Percentiles rank a stretch among this genome's conserved stretches.
phyloP scores from a whole-genome alignment of 2,888 invertebrate genomes.

The Phoenoteleia sp. region DNA sequence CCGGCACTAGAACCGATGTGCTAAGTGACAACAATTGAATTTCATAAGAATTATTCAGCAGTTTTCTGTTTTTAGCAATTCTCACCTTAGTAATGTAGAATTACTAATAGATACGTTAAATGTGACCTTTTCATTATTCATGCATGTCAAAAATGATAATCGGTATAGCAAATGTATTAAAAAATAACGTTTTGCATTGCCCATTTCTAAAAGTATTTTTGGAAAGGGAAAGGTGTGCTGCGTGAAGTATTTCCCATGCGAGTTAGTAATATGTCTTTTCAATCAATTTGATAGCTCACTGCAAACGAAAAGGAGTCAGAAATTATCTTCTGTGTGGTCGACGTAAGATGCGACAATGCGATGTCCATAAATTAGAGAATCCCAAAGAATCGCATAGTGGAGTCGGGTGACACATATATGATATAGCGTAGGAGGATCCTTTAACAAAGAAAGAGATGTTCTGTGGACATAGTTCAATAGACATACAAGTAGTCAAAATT shows the following conservation, averaged over 20 bases:
- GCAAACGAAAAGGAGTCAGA: slow-evolving; percentile 64
- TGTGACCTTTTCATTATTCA: too few species aligned
- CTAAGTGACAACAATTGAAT: slow-evolving; percentile 63
- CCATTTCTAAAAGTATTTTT: background rate
- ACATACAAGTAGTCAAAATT: slow-evolving; percentile 49
- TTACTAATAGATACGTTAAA: slow-evolving; percentile 15
- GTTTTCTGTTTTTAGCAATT: slow-evolving; percentile 24
- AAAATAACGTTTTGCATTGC: slow-evolving; percentile 18
- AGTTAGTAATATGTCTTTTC: slow-evolving; percentile 12
- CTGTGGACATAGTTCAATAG: slow-evolving; percentile 49
- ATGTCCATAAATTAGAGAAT: slow-evolving; percentile 82
- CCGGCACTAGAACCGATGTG: slow-evolving; percentile 53
- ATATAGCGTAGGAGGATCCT: slow-evolving; percentile 77
- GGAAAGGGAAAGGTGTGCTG: background rate
- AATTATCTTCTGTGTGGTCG: slow-evolving; percentile 80
- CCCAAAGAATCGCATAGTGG: slow-evolving; percentile 74
- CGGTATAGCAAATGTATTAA: slow-evolving; percentile 19
- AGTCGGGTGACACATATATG: slow-evolving; percentile 80
- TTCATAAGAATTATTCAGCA: slow-evolving; percentile 58
- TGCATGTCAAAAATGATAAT: background rate
- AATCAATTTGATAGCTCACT: slow-evolving; percentile 58
- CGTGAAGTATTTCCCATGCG: slow-evolving; percentile 38
- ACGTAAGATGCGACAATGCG: slow-evolving; percentile 72
- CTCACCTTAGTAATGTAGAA: slow-evolving; percentile 20
- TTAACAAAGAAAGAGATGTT: slow-evolving; percentile 63